Evolutionary conservation across 2,113 vertebrate species (phyloP).

Genomic region (Corythornis madagascariensis): DNA sequence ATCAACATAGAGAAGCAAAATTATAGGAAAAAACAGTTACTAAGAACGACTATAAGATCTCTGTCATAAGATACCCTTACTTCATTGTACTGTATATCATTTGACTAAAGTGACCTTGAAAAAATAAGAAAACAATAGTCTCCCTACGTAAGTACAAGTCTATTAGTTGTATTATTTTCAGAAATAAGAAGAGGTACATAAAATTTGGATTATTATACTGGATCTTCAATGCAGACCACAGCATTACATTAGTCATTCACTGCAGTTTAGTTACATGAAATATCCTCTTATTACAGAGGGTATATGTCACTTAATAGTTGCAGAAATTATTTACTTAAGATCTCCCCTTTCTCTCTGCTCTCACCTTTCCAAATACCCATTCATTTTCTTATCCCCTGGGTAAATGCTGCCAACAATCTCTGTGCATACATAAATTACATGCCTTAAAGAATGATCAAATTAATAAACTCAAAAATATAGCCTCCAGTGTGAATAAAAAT

Average conservation of each 20-base stretch:
- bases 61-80: not conserved
- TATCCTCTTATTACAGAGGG: constrained; percentile 36
- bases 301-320: not conserved
- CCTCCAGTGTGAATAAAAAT: constrained; percentile 51
- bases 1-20: not conserved
- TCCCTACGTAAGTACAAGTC: constrained; percentile 10
- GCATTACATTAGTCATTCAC: constrained; percentile 31
- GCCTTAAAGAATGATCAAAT: constrained; percentile 51
- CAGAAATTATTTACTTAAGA: constrained; percentile 39
- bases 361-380: not conserved
- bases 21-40: not conserved
- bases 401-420: not conserved
- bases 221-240: not conserved
- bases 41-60: not conserved
- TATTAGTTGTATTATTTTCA: constrained; percentile 58
- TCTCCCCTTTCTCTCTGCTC: not conserved
- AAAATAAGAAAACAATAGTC: constrained; percentile 36
- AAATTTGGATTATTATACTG: constrained; percentile 27
- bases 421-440: not conserved
- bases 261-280: constrained; percentile 56
- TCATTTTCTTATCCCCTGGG: constrained; percentile 22
- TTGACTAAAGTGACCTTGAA: constrained; percentile 36
- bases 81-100: not conserved
- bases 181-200: constrained; percentile 40
- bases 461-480: constrained; percentile 25